Percentiles rank a stretch among this genome's conserved stretches.
phyloP scores from a whole-genome alignment of 2,888 invertebrate genomes.

The Anticlea derivata region DNA sequence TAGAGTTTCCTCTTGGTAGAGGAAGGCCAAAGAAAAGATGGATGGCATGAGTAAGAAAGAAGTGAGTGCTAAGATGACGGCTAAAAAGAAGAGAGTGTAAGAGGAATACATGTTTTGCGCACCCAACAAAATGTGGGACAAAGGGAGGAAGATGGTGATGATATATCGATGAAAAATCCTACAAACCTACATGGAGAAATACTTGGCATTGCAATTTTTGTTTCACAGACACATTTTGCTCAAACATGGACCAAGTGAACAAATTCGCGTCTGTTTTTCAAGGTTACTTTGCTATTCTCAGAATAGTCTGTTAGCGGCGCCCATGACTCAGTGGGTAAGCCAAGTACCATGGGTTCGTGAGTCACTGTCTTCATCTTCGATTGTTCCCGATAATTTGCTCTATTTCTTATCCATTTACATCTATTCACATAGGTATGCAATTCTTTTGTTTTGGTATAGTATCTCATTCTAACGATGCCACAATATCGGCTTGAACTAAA shows the following conservation, averaged over 20 bases:
- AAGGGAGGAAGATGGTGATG: too few species aligned
- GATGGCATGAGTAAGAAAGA: too few species aligned
- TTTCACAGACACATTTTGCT: conserved; percentile 7
- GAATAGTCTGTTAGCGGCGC: conserved; percentile 71
- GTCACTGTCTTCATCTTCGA: conserved; percentile 60
- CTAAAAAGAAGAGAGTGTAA: too few species aligned
- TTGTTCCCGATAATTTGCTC: conserved; percentile 67
- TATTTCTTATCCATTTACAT: conserved; percentile 55
- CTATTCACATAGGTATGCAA: conserved; percentile 41
- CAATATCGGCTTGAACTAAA: conserved; percentile 2
- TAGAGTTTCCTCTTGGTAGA: too few species aligned
- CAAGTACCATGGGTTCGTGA: conserved; percentile 49
- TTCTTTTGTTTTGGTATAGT: conserved; percentile 31
- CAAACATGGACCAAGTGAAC: conserved; percentile 33
- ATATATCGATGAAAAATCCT: too few species aligned
- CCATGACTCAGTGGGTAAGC: conserved; percentile 68
- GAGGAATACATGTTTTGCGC: too few species aligned
- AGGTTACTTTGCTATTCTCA: conserved; percentile 73
- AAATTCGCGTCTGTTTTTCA: conserved; percentile 56
- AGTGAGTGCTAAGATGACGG: too few species aligned
- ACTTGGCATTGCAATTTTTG: not conserved
- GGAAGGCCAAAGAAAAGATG: too few species aligned
- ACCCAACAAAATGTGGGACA: too few species aligned
- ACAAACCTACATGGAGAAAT: too few species aligned
- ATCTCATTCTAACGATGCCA: conserved; percentile 3